Base-by-base conservation (phyloP, 2,888 invertebrate genomes). In the Priocnemis perturbator region DNA sequence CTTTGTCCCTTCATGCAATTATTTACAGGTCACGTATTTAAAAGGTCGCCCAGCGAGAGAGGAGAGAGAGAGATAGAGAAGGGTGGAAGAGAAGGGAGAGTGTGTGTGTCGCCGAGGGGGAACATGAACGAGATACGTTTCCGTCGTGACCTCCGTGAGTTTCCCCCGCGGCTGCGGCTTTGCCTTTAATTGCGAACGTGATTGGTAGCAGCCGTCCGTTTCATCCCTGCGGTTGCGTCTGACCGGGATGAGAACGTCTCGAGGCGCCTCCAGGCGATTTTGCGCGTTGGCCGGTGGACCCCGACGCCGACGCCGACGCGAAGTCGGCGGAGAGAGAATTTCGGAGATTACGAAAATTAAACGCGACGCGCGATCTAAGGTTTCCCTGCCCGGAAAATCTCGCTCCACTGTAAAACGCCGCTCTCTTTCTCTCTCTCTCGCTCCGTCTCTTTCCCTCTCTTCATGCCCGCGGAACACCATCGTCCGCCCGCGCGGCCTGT, bases 1-100 rank as follows among this genome's bases (percentile, higher is more conserved):
- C 79, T 83, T 83, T 77, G 78, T 84, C 77, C 78, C 74, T 77
- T 83, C 76, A 74, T 76, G 77, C 76, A 86, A 86, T 86, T 84
- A 86, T 84, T 86, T 81, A 81, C 82, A 77, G 83, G 81, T 86
- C 84, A 82, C 82, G 84, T 84, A 83, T 84, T 84, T 82, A 78
- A 85, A 85, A 82, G 81, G 82, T 74, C 72, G 75, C 64, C 56
- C 26, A 19, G 67, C 58, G 77, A 71, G 60, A 4, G 20, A n/a
- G 17, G 23, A 48, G 60, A 20, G n/a, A 21, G 52, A 2, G 44
- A 3, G 60, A 60, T 14, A 14, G 15, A 5, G 48, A 21, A 4
- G 52, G 44, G 74, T 65, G 69, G n/a, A 47, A 47, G 47, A 47
- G 11, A 17, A 47, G 26, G 3, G 26, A 3, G 26, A 1, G 11